Percentiles rank a stretch among this genome's conserved stretches.
These are phyloP conservation scores for Caenorhabditis zanzibari DNA, from an alignment of 2,888 invertebrate genomes.

Conservation along the genomic window DNA sequence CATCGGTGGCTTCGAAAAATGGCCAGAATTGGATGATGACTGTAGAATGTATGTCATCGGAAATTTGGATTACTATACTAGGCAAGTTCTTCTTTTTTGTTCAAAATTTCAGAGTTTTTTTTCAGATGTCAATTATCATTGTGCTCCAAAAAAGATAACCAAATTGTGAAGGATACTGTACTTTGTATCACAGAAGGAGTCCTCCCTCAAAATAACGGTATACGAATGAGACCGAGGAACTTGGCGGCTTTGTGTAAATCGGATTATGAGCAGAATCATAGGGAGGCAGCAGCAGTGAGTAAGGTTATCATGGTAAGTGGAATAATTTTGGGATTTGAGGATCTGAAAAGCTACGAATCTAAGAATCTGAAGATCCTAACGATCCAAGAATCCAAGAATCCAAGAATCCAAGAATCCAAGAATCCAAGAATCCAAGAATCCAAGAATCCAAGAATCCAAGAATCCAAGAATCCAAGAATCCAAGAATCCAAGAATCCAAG, in stretches of 20 bases:
- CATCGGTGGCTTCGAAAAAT: slow-evolving; percentile 21
- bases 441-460: too few relatives aligned
- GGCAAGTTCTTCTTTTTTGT: not conserved
- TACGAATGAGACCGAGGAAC: slow-evolving; percentile 11
- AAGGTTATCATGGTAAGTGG: not conserved
- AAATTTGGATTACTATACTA: slow-evolving; percentile 1
- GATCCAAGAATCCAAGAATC: too few relatives aligned
- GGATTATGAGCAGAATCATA: slow-evolving; percentile 22
- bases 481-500: too few relatives aligned
- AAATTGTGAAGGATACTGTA: slow-evolving; percentile 4
- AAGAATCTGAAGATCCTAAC: too few relatives aligned
- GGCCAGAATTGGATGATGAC: not conserved
- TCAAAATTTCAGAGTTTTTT: not conserved
- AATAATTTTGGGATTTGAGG: not conserved
- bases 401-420: too few relatives aligned
- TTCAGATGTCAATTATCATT: slow-evolving; percentile 22
- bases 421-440: too few relatives aligned
- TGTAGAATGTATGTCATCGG: slow-evolving; percentile 18
- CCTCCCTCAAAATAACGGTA: not conserved
- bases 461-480: too few relatives aligned
- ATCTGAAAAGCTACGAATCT: not conserved
- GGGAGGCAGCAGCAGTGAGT: not conserved
- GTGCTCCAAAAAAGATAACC: slow-evolving; percentile 16
- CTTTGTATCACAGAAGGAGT: not conserved
- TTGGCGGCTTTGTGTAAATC: slow-evolving; percentile 23